Conservation (phyloP, 2,888 invertebrate genomes). For the Diarsia dahlii region DNA sequence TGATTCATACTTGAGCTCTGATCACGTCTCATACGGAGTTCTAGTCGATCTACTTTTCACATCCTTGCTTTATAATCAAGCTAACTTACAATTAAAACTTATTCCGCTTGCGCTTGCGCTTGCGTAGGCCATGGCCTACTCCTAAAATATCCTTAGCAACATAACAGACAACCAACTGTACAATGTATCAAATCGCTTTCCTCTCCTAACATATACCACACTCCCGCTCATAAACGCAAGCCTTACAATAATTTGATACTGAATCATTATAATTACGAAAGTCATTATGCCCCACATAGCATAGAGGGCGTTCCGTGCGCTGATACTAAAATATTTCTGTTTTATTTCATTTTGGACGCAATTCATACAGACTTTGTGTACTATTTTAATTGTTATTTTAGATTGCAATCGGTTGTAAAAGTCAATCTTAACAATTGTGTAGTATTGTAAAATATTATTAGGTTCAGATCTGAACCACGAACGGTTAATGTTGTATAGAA, state of each 20-base stretch:
- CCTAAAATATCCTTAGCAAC: background rate
- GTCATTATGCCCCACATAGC: conserved; percentile 69
- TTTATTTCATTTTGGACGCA: conserved; percentile 38
- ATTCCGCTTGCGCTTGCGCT: too few species aligned
- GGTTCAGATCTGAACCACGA: background rate
- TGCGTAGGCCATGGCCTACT: too few species aligned
- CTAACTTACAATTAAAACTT: background rate
- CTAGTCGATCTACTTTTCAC: background rate
- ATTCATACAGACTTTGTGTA: conserved; percentile 44
- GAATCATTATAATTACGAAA: conserved; percentile 77
- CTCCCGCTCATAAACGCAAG: conserved; percentile 65
- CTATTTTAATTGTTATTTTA: conserved; percentile 30
- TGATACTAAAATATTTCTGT: conserved; percentile 60
- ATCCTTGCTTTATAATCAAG: background rate
- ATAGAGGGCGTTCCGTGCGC: conserved; percentile 64
- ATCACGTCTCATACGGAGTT: background rate
- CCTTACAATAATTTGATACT: conserved; percentile 77
- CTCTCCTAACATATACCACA: conserved; percentile 4
- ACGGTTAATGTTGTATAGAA: too few species aligned
- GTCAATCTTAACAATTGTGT: background rate
- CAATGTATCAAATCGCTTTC: background rate
- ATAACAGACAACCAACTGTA: background rate
- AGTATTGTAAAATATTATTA: background rate
- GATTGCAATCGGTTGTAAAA: conserved; percentile 1
- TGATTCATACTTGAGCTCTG: background rate